Percentiles rank a stretch among this genome's conserved stretches.
Conservation (phyloP, 2,888 invertebrate species). For the Coenonympha arcania region DNA sequence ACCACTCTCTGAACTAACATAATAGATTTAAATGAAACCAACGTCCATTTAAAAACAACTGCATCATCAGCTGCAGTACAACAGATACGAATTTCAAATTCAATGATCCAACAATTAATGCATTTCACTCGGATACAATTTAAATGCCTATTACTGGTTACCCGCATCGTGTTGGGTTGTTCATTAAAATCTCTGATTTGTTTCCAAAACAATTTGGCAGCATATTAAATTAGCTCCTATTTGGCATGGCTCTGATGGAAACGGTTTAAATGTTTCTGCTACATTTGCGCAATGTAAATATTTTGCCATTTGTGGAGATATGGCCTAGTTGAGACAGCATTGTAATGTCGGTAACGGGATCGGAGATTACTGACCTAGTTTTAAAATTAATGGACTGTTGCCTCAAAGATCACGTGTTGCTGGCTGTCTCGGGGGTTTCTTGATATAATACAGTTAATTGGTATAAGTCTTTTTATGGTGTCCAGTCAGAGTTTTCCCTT, state of each 20-base stretch:
- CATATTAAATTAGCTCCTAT: background rate
- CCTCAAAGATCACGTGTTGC: too few relatives aligned
- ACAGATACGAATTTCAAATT: conserved; percentile 20
- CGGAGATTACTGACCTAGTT: too few relatives aligned
- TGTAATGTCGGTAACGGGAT: too few relatives aligned
- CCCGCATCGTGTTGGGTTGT: background rate
- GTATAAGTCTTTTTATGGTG: too few relatives aligned
- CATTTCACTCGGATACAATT: conserved; percentile 19
- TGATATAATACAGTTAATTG: too few relatives aligned
- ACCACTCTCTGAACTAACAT: background rate
- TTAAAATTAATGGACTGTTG: too few relatives aligned
- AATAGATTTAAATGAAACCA: background rate
- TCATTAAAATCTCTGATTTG: conserved; percentile 19
- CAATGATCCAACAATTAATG: conserved; percentile 21
- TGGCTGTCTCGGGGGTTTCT: too few relatives aligned
- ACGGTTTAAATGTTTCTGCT: background rate
- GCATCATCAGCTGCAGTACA: background rate
- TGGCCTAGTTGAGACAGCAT: too few relatives aligned
- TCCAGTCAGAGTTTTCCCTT: too few relatives aligned
- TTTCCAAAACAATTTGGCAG: conserved; percentile 17
- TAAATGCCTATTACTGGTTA: conserved; percentile 14
- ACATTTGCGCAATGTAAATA: background rate
- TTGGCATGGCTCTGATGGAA: background rate
- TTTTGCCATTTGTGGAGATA: too few relatives aligned
- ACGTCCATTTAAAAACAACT: conserved; percentile 2